Evolutionary conservation across 2,113 vertebrate species (phyloP).

Genomic region (Aphyosemion australe): DNA sequence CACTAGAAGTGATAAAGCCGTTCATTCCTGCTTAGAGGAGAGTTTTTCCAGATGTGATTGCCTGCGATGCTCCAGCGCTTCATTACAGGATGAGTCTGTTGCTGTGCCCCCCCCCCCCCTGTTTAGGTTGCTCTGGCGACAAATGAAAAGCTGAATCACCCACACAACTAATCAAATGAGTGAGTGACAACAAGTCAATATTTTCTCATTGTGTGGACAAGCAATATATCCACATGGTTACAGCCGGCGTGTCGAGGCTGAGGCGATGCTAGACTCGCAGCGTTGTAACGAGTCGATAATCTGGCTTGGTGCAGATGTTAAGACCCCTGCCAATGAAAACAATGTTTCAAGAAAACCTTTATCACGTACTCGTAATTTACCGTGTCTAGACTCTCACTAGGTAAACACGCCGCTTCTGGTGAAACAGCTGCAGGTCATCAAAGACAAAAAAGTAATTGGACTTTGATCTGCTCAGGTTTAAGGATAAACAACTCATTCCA

Average conservation of each 20-base stretch:
- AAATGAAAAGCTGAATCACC: conserved; percentile 71
- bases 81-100: conserved; percentile 37
- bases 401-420: conserved; percentile 25
- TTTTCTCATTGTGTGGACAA: conserved; percentile 73
- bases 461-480: conserved; percentile 58
- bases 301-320: conserved; percentile 43
- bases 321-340: conserved; percentile 50
- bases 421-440: conserved; percentile 38
- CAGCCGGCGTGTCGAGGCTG: conserved; percentile 43
- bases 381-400: conserved; percentile 39
- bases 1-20: conserved; percentile 61
- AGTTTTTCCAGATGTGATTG: conserved; percentile 67
- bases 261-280: conserved; percentile 35
- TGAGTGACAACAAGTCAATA: conserved; percentile 76
- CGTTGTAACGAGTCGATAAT: conserved; percentile 66
- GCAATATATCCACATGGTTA: conserved; percentile 61
- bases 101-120: conserved; percentile 40
- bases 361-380: conserved; percentile 41
- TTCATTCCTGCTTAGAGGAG: conserved; percentile 51
- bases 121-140: conserved; percentile 65
- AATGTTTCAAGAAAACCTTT: conserved; percentile 37
- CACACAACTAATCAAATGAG: conserved; percentile 71
- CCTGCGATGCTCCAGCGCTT: conserved; percentile 50
- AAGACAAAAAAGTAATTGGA: conserved; percentile 59
- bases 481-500: conserved; percentile 49